These are phyloP conservation scores for Amphimallon solstitiale DNA, from an alignment of 2,888 invertebrate species.

Conservation along the genomic window DNA sequence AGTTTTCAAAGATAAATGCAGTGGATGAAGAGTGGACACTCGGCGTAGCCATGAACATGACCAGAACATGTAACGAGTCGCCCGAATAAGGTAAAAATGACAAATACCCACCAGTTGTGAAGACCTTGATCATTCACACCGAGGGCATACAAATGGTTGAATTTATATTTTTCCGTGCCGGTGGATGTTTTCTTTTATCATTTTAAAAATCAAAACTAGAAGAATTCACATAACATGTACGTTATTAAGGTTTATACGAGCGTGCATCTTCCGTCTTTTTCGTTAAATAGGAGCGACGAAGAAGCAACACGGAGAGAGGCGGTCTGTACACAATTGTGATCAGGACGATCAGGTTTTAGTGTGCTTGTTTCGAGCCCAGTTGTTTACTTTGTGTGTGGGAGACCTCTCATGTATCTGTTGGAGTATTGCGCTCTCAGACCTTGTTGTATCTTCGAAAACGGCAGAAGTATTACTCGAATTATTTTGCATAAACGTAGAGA, in stretches of 20 bases:
- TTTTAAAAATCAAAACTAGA: slow-evolving; percentile 26
- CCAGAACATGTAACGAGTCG: slow-evolving; percentile 48
- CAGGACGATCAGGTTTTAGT: slow-evolving; percentile 47
- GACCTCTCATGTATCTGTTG: slow-evolving; percentile 50
- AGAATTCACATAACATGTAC: slow-evolving; percentile 31
- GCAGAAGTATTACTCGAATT: slow-evolving; percentile 15
- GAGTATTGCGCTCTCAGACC: slow-evolving; percentile 50
- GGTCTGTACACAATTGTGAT: slow-evolving; percentile 16
- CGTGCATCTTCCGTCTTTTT: slow-evolving; percentile 4
- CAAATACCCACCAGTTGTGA: slow-evolving; percentile 55
- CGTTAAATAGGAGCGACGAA: background rate
- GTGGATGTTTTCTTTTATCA: slow-evolving; percentile 37
- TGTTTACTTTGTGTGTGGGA: slow-evolving; percentile 59
- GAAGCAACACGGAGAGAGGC: slow-evolving; percentile 6
- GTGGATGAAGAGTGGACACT: background rate
- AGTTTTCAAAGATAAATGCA: background rate
- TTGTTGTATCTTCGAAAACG: slow-evolving; percentile 47
- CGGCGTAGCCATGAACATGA: slow-evolving; percentile 21
- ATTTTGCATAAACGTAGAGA: background rate
- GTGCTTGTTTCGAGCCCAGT: slow-evolving; percentile 54
- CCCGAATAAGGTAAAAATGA: slow-evolving; percentile 55
- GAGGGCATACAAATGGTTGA: slow-evolving; percentile 57
- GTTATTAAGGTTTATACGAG: slow-evolving; percentile 31
- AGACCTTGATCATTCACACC: slow-evolving; percentile 57
- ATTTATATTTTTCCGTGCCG: slow-evolving; percentile 52